A percentile compares a stretch with the other conserved stretches of the same genome.
These are phyloP conservation scores for Oncorhynchus nerka DNA, from an alignment of 2,113 vertebrate genomes.

Conservation along the genomic window DNA sequence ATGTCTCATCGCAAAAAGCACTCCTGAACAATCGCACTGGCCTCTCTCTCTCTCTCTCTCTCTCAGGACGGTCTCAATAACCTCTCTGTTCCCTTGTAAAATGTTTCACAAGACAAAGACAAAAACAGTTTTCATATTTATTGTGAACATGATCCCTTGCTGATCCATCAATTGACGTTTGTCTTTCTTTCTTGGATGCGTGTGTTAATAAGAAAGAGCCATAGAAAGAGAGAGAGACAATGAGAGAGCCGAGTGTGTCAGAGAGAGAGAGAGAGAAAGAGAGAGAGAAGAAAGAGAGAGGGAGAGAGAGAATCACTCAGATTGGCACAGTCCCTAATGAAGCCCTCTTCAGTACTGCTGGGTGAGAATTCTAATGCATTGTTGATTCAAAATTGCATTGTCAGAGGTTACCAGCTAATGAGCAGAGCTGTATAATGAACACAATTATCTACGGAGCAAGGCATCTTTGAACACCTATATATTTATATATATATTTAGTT, in stretches of 20 bases:
- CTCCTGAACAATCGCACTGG: neutral
- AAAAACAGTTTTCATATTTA: neutral
- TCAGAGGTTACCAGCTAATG: conserved; percentile 10
- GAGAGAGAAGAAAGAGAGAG: neutral
- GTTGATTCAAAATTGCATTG: conserved; percentile 12
- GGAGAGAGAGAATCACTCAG: neutral
- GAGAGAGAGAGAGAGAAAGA: conserved; percentile 21
- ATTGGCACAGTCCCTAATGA: neutral
- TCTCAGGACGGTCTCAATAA: neutral
- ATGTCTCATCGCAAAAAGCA: neutral
- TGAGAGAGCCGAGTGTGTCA: neutral
- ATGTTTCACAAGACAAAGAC: neutral
- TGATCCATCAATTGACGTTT: neutral
- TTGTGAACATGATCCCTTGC: neutral
- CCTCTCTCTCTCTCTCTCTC: neutral
- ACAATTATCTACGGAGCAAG: neutral
- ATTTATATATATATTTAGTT: neutral
- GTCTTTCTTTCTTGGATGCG: too few species aligned
- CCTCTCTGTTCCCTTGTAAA: neutral
- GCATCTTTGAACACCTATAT: neutral
- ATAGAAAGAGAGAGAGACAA: conserved; percentile 4
- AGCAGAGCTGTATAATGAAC: neutral
- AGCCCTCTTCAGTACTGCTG: neutral
- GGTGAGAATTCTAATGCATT: conserved; percentile 2
- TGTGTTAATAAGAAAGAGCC: conserved; percentile 7